Conservation (phyloP, 2,888 invertebrate species). For the Spialia ferax region DNA sequence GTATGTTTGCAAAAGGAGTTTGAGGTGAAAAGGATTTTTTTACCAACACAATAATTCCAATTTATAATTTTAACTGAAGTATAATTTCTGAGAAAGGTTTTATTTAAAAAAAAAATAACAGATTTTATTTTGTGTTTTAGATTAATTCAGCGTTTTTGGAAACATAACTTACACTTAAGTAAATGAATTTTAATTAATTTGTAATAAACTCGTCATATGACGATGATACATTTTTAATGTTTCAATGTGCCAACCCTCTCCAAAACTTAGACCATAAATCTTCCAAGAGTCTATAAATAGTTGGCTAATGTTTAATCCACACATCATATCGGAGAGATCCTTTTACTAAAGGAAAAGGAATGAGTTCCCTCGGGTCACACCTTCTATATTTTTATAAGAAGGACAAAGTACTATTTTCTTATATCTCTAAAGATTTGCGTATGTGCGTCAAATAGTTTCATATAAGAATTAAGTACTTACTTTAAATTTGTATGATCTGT, state of each 20-base stretch:
- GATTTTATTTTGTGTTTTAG: no score
- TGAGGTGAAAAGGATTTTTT: no score
- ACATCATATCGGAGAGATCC: conserved; percentile 34
- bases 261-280: conserved; percentile 20
- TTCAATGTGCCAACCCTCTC: conserved; percentile 10
- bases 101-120: no score
- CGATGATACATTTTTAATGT: background rate
- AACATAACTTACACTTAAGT: no score
- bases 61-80: no score
- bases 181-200: no score
- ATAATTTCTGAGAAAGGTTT: no score
- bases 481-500: no score
- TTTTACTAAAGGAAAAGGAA: conserved; percentile 36
- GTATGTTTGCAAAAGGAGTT: no score
- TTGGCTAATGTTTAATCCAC: conserved; percentile 40
- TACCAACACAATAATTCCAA: no score
- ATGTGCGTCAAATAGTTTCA: background rate
- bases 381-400: conserved; percentile 25
- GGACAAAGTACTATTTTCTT: conserved; percentile 21
- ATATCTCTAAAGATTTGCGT: background rate
- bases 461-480: background rate
- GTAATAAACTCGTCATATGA: no score
- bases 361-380: conserved; percentile 23
- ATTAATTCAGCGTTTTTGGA: no score
- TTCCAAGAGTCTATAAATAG: conserved; percentile 35